Evolutionary conservation across 2,113 vertebrate genomes (phyloP), one percentile per base, ranked within the genome.

Genomic region (Scophthalmus maximus): DNA sequence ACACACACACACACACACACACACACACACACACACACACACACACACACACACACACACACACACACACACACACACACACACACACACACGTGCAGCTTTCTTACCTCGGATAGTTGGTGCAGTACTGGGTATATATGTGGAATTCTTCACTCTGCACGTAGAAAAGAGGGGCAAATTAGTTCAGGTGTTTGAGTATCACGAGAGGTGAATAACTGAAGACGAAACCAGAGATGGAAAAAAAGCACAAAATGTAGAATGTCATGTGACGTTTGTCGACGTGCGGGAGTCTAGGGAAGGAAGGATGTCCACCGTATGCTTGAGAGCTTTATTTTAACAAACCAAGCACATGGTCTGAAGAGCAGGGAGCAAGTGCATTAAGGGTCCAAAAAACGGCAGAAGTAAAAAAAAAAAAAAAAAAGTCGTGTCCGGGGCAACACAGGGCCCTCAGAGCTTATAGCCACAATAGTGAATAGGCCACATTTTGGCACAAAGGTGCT

Each of bases 121-220:
- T 98, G 89, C 97, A 98, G 82, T 98, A 98, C 87, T 98, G 96
- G 0, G 97, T 98, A 56, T 98, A 98, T 82, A 98, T 96, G 86
- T 98, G 97, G 89, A 98, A 98, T 61, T 97, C 96, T 95, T 98
- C 96, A 89, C 96, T 98, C 97, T 98, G 92, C 36, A 71, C 79
- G 42, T 78, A 83, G 80, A 32, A 72, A 22, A 52, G 50, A 52
- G 57, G 8, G 22, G 56, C 11, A 50, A 18, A 67, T 82, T 5
- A 81, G 12, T 27, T 17, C 9, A 56, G 8, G 55, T 10, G 10
- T 29, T 47, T 27, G 14, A 20, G 8, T 8, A 27, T 59, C 27
- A 61, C 38, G 49, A 55, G 1, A 29, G 23, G 50, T 18, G 7
- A 22, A 6, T 23, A 34, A 50, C 2, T 59, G 25, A 44, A 25